Conservation (phyloP, 1,140 invertebrate species). For the Drosophila malerkotliana region DNA sequence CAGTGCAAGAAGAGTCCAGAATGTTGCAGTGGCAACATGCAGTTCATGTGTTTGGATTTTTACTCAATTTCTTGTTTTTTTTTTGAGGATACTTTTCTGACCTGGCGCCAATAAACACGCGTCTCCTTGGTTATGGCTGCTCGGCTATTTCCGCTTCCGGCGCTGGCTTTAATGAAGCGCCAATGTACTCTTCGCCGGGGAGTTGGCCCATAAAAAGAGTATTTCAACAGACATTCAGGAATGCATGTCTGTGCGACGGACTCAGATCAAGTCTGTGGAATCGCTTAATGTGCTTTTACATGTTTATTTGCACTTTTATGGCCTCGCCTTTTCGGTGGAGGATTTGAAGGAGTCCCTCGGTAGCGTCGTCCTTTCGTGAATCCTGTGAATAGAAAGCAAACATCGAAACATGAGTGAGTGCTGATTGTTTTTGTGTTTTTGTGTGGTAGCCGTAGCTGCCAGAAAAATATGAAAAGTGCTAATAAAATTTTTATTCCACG, state of each 20-base stretch:
- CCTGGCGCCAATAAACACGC: slow-evolving; percentile 47
- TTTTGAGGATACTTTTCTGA: slow-evolving; percentile 6
- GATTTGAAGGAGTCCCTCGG: slow-evolving; percentile 9
- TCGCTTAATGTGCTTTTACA: slow-evolving; percentile 77
- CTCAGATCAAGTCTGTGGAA: slow-evolving; percentile 40
- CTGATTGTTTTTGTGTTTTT: slow-evolving; percentile 6
- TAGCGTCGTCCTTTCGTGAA: not conserved
- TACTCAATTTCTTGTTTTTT: not conserved
- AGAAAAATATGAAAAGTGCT: slow-evolving; percentile 69
- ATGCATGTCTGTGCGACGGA: slow-evolving; percentile 31
- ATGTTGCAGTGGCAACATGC: slow-evolving; percentile 28
- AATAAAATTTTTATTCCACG: slow-evolving; percentile 66
- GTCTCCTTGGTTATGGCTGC: slow-evolving; percentile 42
- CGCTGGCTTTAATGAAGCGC: slow-evolving; percentile 76
- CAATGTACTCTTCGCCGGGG: slow-evolving; percentile 58
- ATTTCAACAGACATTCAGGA: slow-evolving; percentile 60
- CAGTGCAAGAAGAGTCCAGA: slow-evolving; percentile 23
- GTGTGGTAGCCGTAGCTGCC: not conserved
- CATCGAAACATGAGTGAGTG: slow-evolving; percentile 22
- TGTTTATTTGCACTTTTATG: slow-evolving; percentile 78
- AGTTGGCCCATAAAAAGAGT: slow-evolving; percentile 70
- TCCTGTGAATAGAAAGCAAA: slow-evolving; percentile 58
- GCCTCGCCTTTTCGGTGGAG: slow-evolving; percentile 30
- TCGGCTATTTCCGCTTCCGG: slow-evolving; percentile 70
- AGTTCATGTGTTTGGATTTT: slow-evolving; percentile 4